Evolutionary conservation across 2,113 vertebrate genomes (phyloP), one percentile per base, ranked within the genome.

Genomic region (Prunella fulvescens): DNA sequence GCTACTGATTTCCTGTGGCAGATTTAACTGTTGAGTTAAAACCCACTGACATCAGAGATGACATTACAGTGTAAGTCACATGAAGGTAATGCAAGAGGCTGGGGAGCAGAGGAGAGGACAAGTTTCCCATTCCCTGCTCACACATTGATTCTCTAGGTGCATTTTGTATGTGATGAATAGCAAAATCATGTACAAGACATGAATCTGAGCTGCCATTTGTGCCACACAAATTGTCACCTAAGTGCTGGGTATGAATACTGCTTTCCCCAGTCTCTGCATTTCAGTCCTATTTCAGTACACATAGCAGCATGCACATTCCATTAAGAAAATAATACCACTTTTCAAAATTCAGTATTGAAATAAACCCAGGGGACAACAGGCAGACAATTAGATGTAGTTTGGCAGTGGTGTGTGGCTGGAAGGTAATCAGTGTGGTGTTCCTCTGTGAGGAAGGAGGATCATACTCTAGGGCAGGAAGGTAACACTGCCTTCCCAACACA

Each of bases 11-110:
- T 90, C 58, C 54, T 82, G 13, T 20, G 20, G 42, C 57, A 58
- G 13, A 87, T 82, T 73, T 66, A 92, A 89, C 50, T 54, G 31
- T 11, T 72, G 50, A 90, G 18, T 85, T 79, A 83, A 96, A 91
- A 58, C 5, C 3, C 35, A 65, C 31, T 1, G 6, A 82, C 39
- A n/a, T 84, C 58, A 92, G 60, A 84, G 48, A 25, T 80, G 61
- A 89, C 42, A 60, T 61, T 88, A 35, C 35, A 69, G 20, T 9
- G 5, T 53, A 82, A 87, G 58, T 67, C 58, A 80, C 42, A 74
- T 22, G 31, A 91, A 88, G 42, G 37, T 22, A 8, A 28, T 58
- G 26, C 2, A 3, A 39, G 14, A 71, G 39, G 24, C 19, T 66
- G 19, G 17, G 37, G 12, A 89, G 20, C 37, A 73, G 57, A 60